Conservation (phyloP, 2,797 vertebrate species). For the Chlorospingus flavigularis region DNA sequence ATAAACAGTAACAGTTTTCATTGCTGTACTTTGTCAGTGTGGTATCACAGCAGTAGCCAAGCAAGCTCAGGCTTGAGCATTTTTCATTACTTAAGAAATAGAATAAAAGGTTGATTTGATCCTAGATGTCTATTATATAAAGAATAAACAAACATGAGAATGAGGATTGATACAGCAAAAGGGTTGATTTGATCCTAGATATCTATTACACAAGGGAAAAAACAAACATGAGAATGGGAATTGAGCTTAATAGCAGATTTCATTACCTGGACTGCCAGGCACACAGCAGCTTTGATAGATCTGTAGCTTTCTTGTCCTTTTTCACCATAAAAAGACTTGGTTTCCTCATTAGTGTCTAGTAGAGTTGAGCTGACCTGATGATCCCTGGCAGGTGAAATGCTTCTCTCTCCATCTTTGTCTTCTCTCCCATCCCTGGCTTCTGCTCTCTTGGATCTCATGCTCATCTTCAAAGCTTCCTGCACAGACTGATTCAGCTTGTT, state of each 20-base stretch:
- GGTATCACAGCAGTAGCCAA: not conserved
- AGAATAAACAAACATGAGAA: not conserved
- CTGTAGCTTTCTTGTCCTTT: not conserved
- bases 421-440: not conserved
- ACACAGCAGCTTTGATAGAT: not conserved
- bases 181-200: not conserved
- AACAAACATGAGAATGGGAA: not conserved
- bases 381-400: not conserved
- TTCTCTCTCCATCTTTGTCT: not conserved
- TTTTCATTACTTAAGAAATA: not conserved
- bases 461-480: not conserved
- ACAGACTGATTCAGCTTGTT: not conserved
- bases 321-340: not conserved
- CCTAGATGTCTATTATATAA: not conserved
- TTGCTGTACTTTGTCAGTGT: not conserved
- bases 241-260: not conserved
- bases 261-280: not conserved
- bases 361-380: not conserved
- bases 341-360: not conserved
- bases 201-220: not conserved
- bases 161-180: not conserved
- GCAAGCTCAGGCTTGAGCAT: not conserved
- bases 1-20: not conserved
- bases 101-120: not conserved
- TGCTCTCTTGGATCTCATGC: not conserved